Percentiles rank a stretch among this genome's conserved stretches.
These are phyloP conservation scores for Polypterus senegalus DNA, from an alignment of 2,113 vertebrate genomes.

Conservation along the genomic window DNA sequence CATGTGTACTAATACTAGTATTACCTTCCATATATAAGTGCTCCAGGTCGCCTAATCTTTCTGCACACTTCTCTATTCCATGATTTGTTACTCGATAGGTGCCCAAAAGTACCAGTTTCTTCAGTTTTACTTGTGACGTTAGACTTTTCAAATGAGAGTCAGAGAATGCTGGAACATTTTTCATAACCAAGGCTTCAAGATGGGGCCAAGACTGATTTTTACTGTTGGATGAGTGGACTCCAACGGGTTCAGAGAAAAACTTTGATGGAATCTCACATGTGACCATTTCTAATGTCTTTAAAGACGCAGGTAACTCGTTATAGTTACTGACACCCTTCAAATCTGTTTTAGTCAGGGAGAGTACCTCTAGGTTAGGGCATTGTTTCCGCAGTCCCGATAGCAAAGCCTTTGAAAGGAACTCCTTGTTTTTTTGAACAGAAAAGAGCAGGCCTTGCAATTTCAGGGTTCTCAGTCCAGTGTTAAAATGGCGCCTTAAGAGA, in stretches of 20 bases:
- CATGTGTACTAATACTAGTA: too few relatives aligned
- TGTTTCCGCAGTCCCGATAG: constrained; percentile 44
- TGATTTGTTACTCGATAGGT: constrained; percentile 46
- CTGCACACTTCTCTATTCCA: constrained; percentile 43
- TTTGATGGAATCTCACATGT: constrained; percentile 44
- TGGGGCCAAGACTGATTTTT: constrained; percentile 17
- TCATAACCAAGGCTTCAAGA: constrained; percentile 43
- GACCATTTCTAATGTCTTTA: constrained; percentile 46
- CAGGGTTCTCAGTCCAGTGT: constrained; percentile 45
- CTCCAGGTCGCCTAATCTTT: constrained; percentile 31
- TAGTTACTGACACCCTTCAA: constrained; percentile 40
- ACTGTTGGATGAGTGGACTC: not conserved
- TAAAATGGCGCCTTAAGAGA: constrained; percentile 52
- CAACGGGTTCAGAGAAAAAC: not conserved
- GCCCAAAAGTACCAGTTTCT: constrained; percentile 42
- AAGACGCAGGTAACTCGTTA: constrained; percentile 38
- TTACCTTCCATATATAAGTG: too few relatives aligned
- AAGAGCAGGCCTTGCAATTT: constrained; percentile 50
- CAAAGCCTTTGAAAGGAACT: constrained; percentile 54
- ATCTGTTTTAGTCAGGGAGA: constrained; percentile 46
- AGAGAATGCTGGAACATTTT: constrained; percentile 54
- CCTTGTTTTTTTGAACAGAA: constrained; percentile 39
- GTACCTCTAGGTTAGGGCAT: constrained; percentile 48
- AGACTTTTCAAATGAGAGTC: constrained; percentile 54
- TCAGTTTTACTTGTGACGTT: constrained; percentile 38